Evolutionary conservation across 2,113 vertebrate species (phyloP), one percentile per base, ranked within the genome.

Genomic region (Cynoglossus semilaevis): DNA sequence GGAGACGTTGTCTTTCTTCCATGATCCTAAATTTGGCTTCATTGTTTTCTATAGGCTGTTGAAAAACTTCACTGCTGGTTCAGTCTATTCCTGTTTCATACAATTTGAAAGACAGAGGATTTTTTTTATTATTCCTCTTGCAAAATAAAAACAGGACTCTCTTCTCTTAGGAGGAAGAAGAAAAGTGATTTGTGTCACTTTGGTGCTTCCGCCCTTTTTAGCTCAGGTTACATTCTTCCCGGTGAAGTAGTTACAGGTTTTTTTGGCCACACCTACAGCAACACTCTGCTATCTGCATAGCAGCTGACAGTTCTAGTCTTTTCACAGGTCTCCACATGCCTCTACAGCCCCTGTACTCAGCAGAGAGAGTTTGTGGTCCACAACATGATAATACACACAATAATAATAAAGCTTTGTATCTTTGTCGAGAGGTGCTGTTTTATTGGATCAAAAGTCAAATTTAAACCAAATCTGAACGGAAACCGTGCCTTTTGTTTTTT

Each of bases 21-120:
- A 85, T 9, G 42, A 7, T 58, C 76, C 77, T 72, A 73, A 76
- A 78, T 37, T 67, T 15, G 53, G 52, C 76, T 84, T 82, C 15
- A 15, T 60, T 0, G 15, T 29, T 14, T 7, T 41, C 55, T 15
- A 9, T 34, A 11, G 36, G 1, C 36, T 15, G 14, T 17, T 15
- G 9, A 0, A 43, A 61, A 57, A 22, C 8, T 9, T 3, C 2
- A 15, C 45, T 18, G 41, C 38, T 40, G 13, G 13, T 12, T 38
- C 37, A 38, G 12, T 38, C 37, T 38, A 8, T 9, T 38, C 37
- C 9, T 42, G 12, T 2, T n/a, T n/a, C n/a, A n/a, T n/a, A 15
- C 14, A 6, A 14, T 14, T 2, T 42, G 5, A 42, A 42, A 15
- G 42, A 43, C 15, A 13, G 42, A 43, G 15, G 42, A n/a, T n/a